These are phyloP conservation scores for Myotis pilosus DNA, from an alignment of 2,797 vertebrate species.

Conservation along the genomic window DNA sequence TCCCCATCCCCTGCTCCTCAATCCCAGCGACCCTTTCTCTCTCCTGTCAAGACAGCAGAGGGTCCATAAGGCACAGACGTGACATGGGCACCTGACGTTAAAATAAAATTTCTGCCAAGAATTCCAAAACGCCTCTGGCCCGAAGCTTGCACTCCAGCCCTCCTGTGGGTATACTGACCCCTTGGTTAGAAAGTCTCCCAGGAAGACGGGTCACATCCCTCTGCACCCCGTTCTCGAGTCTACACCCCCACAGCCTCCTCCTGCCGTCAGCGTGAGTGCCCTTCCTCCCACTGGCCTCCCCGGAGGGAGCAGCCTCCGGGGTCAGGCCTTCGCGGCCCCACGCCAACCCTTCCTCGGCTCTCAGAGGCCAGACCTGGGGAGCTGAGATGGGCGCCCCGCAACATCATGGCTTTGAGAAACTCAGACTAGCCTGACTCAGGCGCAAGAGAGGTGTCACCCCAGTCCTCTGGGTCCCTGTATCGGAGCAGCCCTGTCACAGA, in stretches of 20 bases:
- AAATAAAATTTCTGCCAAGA: background rate
- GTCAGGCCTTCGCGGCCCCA: background rate
- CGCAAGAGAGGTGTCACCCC: background rate
- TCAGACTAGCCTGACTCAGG: background rate
- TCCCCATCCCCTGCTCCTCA: background rate
- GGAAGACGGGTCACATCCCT: background rate
- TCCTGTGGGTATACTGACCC: no score
- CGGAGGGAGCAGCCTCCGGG: no score
- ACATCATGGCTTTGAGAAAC: background rate
- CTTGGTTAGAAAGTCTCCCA: background rate
- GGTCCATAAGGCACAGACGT: background rate
- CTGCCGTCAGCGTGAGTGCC: background rate
- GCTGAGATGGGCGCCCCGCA: rapidly evolving
- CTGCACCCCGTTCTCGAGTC: background rate
- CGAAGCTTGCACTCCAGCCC: background rate
- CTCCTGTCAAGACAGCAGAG: background rate
- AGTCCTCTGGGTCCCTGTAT: slow-evolving; percentile 56
- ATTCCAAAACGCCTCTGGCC: background rate
- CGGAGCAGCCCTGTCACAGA: background rate
- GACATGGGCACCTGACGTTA: background rate
- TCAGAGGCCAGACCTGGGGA: background rate
- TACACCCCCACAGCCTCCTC: background rate
- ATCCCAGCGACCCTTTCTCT: background rate
- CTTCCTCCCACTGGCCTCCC: background rate
- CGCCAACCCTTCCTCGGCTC: background rate